Evolutionary conservation across 2,113 vertebrate species (phyloP), one percentile per base, ranked within the genome.

Genomic region (Brachypodius melanocephalos): DNA sequence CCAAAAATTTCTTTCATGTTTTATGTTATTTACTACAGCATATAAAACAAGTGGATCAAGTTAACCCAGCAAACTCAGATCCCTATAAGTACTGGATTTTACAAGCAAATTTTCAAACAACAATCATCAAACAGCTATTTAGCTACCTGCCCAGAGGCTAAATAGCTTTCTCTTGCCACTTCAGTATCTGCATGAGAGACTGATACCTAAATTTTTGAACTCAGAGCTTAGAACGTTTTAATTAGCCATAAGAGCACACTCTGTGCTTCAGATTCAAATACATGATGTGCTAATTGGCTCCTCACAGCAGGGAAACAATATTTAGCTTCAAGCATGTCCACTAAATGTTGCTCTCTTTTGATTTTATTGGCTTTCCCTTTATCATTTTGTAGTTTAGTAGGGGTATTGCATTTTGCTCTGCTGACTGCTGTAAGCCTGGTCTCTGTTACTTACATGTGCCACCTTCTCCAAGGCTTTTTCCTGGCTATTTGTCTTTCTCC

Each of bases 181-280:
- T 72, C 5, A 12, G 26, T 82, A 75, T 76, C 78, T 81, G 29
- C 66, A n/a, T 19, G 45, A 45, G 46, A 57, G 52, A 83, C 65
- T 85, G 62, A 58, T 54, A 87, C 58, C 84, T 90, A 82, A 79
- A 78, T 95, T 89, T 82, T 91, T 91, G 48, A 89, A 89, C 69
- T 73, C 82, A 34, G 49, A 73, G 63, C 82, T 88, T 79, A 90
- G 75, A 54, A 28, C 68, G 45, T 34, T 89, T 89, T 82, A 92
- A 93, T 94, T 95, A 95, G 69, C 67, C 2, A 1, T 55, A 63
- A 85, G 38, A 85, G 28, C 71, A 69, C 74, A 62, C 52, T 78
- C 77, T 82, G 58, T 88, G 54, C 71, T 88, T 69, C 9, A 13
- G 49, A 88, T 49, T 93, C 67, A 69, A 82, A 79, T 68, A 34